phyloP scores from a whole-genome alignment of 2,888 invertebrate genomes.

The Tetramorium bicarinatum region DNA sequence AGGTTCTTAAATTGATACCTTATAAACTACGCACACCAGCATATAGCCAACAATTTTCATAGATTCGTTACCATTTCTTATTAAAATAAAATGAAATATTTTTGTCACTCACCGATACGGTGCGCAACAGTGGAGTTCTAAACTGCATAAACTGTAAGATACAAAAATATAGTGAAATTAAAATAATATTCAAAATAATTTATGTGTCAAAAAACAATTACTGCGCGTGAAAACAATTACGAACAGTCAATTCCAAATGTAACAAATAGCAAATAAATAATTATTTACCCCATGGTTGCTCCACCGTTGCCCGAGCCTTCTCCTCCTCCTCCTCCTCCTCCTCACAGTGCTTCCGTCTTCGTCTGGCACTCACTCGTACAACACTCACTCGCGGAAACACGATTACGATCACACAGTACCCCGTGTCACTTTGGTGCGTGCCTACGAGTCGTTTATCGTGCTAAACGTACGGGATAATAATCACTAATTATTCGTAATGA shows the following conservation, averaged over 20 bases:
- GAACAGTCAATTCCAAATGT: not conserved
- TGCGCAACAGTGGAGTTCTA: not conserved
- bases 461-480: not conserved
- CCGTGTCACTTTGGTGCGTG: not conserved
- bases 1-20: not conserved
- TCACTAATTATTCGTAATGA: conserved; percentile 20
- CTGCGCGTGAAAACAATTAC: not conserved
- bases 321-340: not conserved
- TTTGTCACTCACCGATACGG: not conserved
- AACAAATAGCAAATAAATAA: not conserved
- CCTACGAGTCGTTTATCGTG: not conserved
- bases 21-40: too few species aligned
- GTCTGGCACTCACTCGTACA: not conserved
- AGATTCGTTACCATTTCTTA: not conserved
- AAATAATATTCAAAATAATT: not conserved
- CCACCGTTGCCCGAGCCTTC: not conserved
- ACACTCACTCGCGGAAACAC: not conserved
- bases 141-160: not conserved
- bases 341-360: not conserved
- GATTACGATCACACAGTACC: not conserved
- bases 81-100: not conserved
- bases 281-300: not conserved
- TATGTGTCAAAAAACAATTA: not conserved
- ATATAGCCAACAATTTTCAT: too few species aligned
- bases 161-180: not conserved